Evolutionary conservation across 2,888 invertebrate species (phyloP).

Genomic region (Rhagonycha fulva): DNA sequence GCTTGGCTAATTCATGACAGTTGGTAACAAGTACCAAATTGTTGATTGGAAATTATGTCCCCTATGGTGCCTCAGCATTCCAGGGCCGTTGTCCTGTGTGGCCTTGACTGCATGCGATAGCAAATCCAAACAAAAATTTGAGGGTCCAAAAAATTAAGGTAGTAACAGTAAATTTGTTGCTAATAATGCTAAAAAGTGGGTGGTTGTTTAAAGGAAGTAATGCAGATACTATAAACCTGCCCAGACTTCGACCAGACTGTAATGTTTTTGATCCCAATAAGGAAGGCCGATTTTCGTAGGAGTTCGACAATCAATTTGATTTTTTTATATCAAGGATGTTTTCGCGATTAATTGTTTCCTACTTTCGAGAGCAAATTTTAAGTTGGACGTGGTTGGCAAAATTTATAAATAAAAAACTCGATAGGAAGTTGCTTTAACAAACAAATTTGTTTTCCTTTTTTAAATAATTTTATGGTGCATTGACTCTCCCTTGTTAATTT

Average conservation of each 20-base stretch:
- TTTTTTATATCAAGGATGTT: not conserved
- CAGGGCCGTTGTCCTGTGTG: conserved; percentile 35
- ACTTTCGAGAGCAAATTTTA: not conserved
- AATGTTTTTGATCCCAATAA: not conserved
- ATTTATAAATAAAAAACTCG: not conserved
- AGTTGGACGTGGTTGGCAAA: not conserved
- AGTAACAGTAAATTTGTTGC: conserved; percentile 6
- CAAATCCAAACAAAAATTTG: conserved; percentile 20
- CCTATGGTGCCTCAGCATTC: conserved; percentile 33
- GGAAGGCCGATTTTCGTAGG: not conserved
- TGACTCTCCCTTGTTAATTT: not conserved
- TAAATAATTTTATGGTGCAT: not conserved
- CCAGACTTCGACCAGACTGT: conserved; percentile 4
- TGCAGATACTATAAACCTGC: conserved; percentile 8
- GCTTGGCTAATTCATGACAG: not conserved
- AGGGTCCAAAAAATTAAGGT: conserved; percentile 11
- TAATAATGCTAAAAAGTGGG: conserved; percentile 9
- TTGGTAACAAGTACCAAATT: conserved; percentile 23
- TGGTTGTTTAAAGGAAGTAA: conserved; percentile 11
- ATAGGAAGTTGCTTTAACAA: not conserved
- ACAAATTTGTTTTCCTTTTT: not conserved
- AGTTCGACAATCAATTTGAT: not conserved
- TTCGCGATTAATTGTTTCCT: not conserved
- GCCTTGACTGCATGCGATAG: conserved; percentile 33
- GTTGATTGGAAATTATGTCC: conserved; percentile 28